These are phyloP conservation scores for Bufo gargarizans DNA, from an alignment of 2,113 vertebrate genomes.

Conservation along the genomic window DNA sequence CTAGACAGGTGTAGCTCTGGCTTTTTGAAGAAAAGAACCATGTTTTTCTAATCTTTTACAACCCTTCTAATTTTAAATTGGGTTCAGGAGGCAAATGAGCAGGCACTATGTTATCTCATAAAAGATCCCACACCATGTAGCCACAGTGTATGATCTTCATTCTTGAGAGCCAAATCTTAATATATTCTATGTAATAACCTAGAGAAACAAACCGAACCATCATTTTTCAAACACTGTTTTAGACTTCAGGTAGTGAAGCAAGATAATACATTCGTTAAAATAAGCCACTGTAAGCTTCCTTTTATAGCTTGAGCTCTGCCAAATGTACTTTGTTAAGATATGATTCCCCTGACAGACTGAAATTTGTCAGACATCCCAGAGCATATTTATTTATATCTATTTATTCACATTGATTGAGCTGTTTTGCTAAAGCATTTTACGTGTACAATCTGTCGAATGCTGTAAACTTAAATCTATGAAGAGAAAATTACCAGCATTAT, in stretches of 20 bases:
- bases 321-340: conserved; percentile 31
- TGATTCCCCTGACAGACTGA: conserved; percentile 30
- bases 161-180: neutral
- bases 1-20: too few species aligned
- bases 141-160: neutral
- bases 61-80: too few species aligned
- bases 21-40: too few species aligned
- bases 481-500: conserved; percentile 40
- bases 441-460: conserved; percentile 30
- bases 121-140: neutral
- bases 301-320: conserved; percentile 25
- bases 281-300: conserved; percentile 18
- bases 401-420: conserved; percentile 51
- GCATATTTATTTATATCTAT: conserved; percentile 40
- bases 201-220: neutral
- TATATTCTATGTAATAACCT: neutral
- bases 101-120: too few species aligned
- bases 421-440: conserved; percentile 49
- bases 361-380: conserved; percentile 28
- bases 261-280: conserved; percentile 29
- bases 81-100: too few species aligned
- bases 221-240: neutral
- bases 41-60: too few species aligned
- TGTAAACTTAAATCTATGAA: conserved; percentile 39
- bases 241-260: conserved; percentile 21